A percentile compares a stretch with the other conserved stretches of the same genome.
These are phyloP conservation scores for Chloroceryle inda DNA, from an alignment of 2,797 vertebrate species.

Conservation along the genomic window DNA sequence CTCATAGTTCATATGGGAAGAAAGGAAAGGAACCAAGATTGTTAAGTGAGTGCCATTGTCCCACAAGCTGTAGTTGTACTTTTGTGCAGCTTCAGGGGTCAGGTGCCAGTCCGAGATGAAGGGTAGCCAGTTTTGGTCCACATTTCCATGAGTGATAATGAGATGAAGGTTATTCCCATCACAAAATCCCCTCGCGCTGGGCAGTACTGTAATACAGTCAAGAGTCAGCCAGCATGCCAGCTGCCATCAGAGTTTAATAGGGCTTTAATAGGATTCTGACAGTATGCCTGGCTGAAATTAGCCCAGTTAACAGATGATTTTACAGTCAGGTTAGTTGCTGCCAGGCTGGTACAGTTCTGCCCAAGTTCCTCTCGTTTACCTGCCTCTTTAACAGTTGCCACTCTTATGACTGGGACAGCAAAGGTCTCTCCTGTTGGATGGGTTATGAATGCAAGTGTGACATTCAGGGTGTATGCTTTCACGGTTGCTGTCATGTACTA, in stretches of 20 bases:
- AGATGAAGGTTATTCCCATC: slow-evolving; percentile 40
- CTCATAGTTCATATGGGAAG: slow-evolving; percentile 53
- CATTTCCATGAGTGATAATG: slow-evolving; percentile 43
- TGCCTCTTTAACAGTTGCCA: slow-evolving; percentile 45
- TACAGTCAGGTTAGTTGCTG: background rate
- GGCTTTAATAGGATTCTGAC: background rate
- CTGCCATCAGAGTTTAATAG: background rate
- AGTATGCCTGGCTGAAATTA: background rate
- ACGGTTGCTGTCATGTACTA: slow-evolving; percentile 27
- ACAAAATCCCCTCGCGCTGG: slow-evolving; percentile 40
- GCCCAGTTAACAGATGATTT: background rate
- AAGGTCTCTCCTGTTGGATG: slow-evolving; percentile 62
- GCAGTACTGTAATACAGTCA: slow-evolving; percentile 41
- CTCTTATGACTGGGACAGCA: background rate
- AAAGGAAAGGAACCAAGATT: slow-evolving; percentile 53
- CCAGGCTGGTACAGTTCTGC: background rate
- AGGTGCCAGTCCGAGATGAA: slow-evolving; percentile 53
- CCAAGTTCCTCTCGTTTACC: slow-evolving; percentile 33
- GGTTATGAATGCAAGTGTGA: slow-evolving; percentile 57
- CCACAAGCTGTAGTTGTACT: background rate
- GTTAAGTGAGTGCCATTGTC: slow-evolving; percentile 64
- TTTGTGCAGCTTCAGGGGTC: background rate
- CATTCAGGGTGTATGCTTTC: slow-evolving; percentile 55
- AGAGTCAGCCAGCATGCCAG: background rate
- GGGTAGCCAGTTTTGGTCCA: slow-evolving; percentile 67